These are phyloP conservation scores for Malurus leucopterus DNA, from an alignment of 2,797 vertebrate genomes.

Conservation along the genomic window DNA sequence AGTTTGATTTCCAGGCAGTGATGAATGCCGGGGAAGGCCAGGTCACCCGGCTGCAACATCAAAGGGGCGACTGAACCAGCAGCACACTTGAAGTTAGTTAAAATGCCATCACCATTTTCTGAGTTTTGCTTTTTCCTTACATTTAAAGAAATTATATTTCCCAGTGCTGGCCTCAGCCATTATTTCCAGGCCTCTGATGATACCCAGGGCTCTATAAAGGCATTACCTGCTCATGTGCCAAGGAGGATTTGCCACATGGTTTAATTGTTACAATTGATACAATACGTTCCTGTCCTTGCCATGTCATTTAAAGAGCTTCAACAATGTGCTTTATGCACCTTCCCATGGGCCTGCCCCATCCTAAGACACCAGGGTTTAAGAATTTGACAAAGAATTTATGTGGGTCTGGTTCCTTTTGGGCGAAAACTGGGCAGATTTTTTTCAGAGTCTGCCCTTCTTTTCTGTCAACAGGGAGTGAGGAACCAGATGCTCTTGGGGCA, in stretches of 20 bases:
- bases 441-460: neutral
- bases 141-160: slow-evolving; percentile 52
- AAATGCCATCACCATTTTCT: slow-evolving; percentile 42
- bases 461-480: neutral
- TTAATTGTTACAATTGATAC: neutral
- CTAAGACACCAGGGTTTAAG: neutral
- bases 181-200: slow-evolving; percentile 7
- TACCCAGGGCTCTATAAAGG: neutral
- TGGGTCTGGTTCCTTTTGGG: neutral
- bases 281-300: rapidly evolving
- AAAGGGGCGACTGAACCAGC: slow-evolving; percentile 47
- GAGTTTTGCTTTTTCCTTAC: slow-evolving; percentile 46
- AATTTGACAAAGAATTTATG: neutral
- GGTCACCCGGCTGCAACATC: slow-evolving; percentile 56
- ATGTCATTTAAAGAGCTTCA: neutral
- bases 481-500: neutral
- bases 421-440: neutral
- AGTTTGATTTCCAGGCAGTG: slow-evolving; percentile 51
- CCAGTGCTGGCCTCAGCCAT: slow-evolving; percentile 17
- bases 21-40: slow-evolving; percentile 52
- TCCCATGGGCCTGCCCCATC: rapidly evolving
- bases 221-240: neutral
- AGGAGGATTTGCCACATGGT: neutral
- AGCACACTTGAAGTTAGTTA: slow-evolving; percentile 59
- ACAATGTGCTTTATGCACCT: rapidly evolving